phyloP scores from a whole-genome alignment of 2,113 vertebrate genomes.

The Erpornis zantholeuca region DNA sequence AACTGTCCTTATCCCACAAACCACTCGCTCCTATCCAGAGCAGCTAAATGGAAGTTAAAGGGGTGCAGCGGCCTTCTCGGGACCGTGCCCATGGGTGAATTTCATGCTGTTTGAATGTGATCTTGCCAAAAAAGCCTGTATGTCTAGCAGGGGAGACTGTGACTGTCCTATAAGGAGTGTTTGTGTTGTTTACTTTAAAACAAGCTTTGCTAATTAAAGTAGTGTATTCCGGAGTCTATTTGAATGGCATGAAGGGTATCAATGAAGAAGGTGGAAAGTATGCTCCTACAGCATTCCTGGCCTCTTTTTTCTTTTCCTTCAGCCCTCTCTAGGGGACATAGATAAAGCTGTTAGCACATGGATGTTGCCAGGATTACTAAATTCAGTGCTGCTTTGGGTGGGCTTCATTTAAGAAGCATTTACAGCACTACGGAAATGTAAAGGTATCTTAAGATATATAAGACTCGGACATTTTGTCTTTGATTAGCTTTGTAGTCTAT shows the following conservation, averaged over 20 bases:
- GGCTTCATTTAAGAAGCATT: background rate
- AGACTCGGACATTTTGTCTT: background rate
- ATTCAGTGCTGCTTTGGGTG: background rate
- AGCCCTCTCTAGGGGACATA: background rate
- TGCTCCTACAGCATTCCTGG: background rate
- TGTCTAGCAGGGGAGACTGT: slow-evolving; percentile 29
- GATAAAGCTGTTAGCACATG: background rate
- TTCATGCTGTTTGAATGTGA: slow-evolving; percentile 42
- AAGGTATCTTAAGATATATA: background rate
- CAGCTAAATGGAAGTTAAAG: background rate
- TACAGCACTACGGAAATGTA: background rate
- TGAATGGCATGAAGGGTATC: slow-evolving; percentile 39
- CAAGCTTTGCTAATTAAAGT: slow-evolving; percentile 66
- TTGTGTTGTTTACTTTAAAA: slow-evolving; percentile 60
- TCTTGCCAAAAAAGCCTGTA: slow-evolving; percentile 51
- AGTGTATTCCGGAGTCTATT: slow-evolving; percentile 47
- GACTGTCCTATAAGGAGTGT: slow-evolving; percentile 51
- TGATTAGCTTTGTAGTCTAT: background rate
- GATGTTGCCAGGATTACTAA: background rate
- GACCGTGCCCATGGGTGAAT: background rate
- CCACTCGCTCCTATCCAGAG: background rate
- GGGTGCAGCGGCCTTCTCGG: background rate
- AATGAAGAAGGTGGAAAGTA: slow-evolving; percentile 5
- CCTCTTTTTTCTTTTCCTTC: background rate
- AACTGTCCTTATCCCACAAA: background rate